Evolutionary conservation across 2,113 vertebrate species (phyloP).

Genomic region (Chamaetylas fuelleborni): DNA sequence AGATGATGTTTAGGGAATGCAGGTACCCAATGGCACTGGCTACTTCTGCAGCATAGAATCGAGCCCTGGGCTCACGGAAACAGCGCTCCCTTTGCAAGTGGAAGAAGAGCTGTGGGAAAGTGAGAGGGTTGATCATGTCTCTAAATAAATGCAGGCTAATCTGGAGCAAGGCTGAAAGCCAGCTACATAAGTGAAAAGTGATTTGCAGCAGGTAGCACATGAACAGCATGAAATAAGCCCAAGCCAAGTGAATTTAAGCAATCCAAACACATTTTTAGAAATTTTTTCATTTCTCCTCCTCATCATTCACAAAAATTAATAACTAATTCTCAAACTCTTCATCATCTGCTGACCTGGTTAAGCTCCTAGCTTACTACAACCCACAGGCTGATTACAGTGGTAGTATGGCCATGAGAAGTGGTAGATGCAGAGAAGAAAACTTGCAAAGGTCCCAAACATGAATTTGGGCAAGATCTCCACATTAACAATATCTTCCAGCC

Average conservation of each 20-base stretch:
- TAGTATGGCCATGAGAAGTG: background rate
- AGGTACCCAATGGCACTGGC: constrained; percentile 95
- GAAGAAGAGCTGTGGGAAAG: constrained; percentile 85
- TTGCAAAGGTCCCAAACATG: rapidly evolving
- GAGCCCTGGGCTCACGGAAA: constrained; percentile 90
- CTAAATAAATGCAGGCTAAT: background rate
- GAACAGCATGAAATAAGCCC: background rate
- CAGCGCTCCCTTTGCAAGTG: constrained; percentile 92
- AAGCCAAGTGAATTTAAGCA: background rate
- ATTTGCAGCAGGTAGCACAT: background rate
- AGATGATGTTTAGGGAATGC: constrained; percentile 95
- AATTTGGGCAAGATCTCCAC: background rate
- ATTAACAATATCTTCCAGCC: background rate
- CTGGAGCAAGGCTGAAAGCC: background rate
- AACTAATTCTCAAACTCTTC: background rate
- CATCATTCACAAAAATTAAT: background rate
- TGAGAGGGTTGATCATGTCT: background rate
- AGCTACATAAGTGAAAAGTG: background rate
- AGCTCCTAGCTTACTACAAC: background rate
- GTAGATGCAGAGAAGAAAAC: background rate
- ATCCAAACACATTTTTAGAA: background rate
- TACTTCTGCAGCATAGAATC: constrained; percentile 92
- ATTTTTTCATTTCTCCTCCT: background rate
- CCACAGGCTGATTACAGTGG: background rate
- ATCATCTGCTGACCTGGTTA: background rate